Percentiles rank a stretch among this genome's conserved stretches.
These are phyloP conservation scores for Eilema sororculum DNA, from an alignment of 2,888 invertebrate species.

Conservation along the genomic window DNA sequence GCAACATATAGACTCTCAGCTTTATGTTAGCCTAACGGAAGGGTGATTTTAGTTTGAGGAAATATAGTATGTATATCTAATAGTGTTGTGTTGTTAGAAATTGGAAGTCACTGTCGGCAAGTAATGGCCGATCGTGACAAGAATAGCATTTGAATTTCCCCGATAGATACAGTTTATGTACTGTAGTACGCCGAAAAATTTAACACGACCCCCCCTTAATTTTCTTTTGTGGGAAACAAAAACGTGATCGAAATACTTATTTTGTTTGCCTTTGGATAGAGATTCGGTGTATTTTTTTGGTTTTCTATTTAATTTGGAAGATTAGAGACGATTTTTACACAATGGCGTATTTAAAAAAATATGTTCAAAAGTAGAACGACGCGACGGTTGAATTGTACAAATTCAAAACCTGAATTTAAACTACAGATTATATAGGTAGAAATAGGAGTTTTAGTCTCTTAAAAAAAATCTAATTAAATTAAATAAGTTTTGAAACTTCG, in stretches of 20 bases:
- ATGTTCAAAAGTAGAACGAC: background rate
- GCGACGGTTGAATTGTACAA: background rate
- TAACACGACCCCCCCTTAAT: slow-evolving; percentile 71
- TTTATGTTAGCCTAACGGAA: slow-evolving; percentile 25
- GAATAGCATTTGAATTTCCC: slow-evolving; percentile 79
- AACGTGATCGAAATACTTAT: slow-evolving; percentile 71
- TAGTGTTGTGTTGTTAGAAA: slow-evolving; percentile 69
- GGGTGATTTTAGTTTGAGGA: slow-evolving; percentile 46
- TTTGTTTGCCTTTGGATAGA: slow-evolving; percentile 44
- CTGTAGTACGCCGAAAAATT: slow-evolving; percentile 66
- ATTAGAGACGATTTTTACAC: background rate
- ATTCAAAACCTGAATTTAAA: background rate
- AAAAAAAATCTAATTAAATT: too few relatives aligned
- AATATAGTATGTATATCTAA: slow-evolving; percentile 54
- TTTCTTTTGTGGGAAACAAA: slow-evolving; percentile 70
- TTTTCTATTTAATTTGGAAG: slow-evolving; percentile 23
- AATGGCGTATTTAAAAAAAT: background rate
- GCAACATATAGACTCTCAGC: slow-evolving; percentile 27
- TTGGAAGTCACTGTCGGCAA: slow-evolving; percentile 86
- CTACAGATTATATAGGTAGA: too few relatives aligned
- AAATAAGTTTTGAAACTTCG: too few relatives aligned
- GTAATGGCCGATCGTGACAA: slow-evolving; percentile 83
- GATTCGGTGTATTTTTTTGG: slow-evolving; percentile 38
- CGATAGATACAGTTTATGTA: slow-evolving; percentile 70
- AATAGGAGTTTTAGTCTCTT: too few relatives aligned